Evolutionary conservation across 2,888 invertebrate species (phyloP).

Genomic region (Spodoptera exigua): DNA sequence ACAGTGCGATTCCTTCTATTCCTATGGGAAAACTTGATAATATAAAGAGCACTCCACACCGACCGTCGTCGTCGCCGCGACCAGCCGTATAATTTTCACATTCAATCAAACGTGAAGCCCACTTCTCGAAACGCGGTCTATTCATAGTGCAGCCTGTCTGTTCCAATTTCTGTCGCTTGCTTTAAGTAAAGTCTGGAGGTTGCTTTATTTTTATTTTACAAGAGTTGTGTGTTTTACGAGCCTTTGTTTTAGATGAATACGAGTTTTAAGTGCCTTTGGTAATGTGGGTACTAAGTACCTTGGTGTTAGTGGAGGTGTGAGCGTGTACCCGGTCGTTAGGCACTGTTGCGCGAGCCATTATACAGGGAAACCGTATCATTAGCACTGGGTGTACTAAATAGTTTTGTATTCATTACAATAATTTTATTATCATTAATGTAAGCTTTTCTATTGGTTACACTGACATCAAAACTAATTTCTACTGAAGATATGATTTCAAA

Average conservation of each 20-base stretch:
- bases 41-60: constrained; percentile 59
- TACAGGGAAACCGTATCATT: no score
- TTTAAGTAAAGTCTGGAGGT: constrained; percentile 26
- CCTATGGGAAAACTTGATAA: constrained; percentile 59
- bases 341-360: no score
- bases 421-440: no score
- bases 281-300: constrained; percentile 23
- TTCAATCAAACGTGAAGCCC: constrained; percentile 76
- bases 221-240: constrained; percentile 38
- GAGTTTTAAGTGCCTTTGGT: constrained; percentile 24
- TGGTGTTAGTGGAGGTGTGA: constrained; percentile 19
- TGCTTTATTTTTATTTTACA: constrained; percentile 40
- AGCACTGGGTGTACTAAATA: no score
- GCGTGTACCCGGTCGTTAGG: constrained; percentile 22
- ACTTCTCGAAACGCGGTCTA: constrained; percentile 66
- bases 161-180: constrained; percentile 42
- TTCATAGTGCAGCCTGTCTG: constrained; percentile 65
- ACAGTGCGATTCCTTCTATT: constrained; percentile 49
- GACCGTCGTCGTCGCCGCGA: constrained; percentile 47
- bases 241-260: constrained; percentile 46
- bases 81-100: constrained; percentile 78
- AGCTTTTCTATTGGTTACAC: no score
- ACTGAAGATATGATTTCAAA: no score
- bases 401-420: no score
- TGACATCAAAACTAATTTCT: no score